Evolutionary conservation across 2,888 invertebrate species (phyloP).

Genomic region (Deladenus siricidicola): DNA sequence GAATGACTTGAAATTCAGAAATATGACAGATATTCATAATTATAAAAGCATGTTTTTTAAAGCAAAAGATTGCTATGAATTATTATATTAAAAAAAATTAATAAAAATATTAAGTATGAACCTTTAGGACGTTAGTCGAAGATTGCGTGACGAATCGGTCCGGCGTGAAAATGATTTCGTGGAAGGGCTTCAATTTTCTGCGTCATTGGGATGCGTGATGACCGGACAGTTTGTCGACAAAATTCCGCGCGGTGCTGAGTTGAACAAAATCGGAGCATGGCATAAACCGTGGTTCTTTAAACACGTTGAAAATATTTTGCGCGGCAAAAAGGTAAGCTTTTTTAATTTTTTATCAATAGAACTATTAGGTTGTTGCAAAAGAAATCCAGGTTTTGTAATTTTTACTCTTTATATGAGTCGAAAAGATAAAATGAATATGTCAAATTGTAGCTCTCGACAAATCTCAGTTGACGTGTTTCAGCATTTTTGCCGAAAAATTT

Average conservation of each 20-base stretch:
- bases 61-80: too few relatives aligned
- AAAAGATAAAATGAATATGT: too few relatives aligned
- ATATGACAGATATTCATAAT: too few relatives aligned
- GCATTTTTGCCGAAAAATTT: too few relatives aligned
- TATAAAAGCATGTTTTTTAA: too few relatives aligned
- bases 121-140: conserved; percentile 57
- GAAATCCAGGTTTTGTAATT: too few relatives aligned
- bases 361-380: too few relatives aligned
- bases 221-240: conserved; percentile 63
- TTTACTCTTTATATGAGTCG: too few relatives aligned
- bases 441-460: too few relatives aligned
- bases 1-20: too few relatives aligned
- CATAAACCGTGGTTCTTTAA: conserved; percentile 77
- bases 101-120: background rate
- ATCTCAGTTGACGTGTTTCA: too few relatives aligned
- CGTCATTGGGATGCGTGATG: conserved; percentile 69
- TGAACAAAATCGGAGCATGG: conserved; percentile 70
- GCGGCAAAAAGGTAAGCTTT: conserved; percentile 18
- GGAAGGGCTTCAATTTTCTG: conserved; percentile 66
- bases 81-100: too few relatives aligned
- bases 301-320: conserved; percentile 62
- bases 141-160: conserved; percentile 60
- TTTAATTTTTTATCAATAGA: conserved; percentile 8
- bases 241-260: conserved; percentile 32
- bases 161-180: conserved; percentile 65